These are phyloP conservation scores for Leuciscus idus DNA, from an alignment of 2,113 vertebrate genomes.

Conservation along the genomic window DNA sequence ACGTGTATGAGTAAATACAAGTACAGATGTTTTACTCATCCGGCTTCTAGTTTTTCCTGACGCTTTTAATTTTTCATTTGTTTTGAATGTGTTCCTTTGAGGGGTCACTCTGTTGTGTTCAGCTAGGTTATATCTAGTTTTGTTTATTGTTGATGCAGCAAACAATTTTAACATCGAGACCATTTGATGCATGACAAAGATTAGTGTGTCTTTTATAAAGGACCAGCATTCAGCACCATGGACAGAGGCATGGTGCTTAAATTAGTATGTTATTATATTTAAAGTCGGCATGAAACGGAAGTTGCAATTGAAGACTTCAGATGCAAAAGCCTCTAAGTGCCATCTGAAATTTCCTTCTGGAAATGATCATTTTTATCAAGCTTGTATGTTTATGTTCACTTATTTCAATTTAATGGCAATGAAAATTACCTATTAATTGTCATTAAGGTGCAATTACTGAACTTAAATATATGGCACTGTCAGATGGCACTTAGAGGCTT, in stretches of 20 bases:
- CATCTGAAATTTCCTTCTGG: no score
- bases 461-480: no score
- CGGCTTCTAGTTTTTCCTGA: not conserved
- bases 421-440: no score
- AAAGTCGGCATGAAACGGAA: no score
- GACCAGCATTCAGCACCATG: slow-evolving; percentile 38
- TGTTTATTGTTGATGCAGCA: not conserved
- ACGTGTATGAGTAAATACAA: not conserved
- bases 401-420: no score
- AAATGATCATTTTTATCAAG: no score
- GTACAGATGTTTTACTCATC: not conserved
- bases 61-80: not conserved
- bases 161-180: not conserved
- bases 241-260: not conserved
- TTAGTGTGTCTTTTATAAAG: not conserved
- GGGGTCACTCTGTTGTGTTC: not conserved
- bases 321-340: no score
- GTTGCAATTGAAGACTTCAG: no score
- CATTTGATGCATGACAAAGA: not conserved
- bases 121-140: not conserved
- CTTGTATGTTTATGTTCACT: no score
- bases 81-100: not conserved
- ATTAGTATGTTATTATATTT: not conserved
- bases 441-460: no score
- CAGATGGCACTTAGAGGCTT: no score